Conservation (phyloP, 2,797 vertebrate genomes). For the Furcifer pardalis region DNA sequence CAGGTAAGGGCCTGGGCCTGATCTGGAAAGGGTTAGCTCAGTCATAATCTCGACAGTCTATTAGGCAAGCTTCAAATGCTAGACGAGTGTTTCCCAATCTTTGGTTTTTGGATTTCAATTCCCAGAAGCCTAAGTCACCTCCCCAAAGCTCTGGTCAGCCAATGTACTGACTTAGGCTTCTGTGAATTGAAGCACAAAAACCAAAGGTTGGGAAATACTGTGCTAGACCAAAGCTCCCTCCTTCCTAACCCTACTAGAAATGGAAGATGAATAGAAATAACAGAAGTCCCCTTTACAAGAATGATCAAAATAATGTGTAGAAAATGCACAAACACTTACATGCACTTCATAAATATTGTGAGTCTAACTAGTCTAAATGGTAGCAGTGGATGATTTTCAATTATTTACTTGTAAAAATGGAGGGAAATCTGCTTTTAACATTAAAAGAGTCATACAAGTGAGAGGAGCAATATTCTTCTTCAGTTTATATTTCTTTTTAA, state of each 20-base stretch:
- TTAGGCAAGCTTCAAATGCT: not conserved
- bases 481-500: too few species aligned
- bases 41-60: not conserved
- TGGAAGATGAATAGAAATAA: not conserved
- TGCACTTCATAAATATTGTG: not conserved
- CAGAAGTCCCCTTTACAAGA: not conserved
- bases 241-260: not conserved
- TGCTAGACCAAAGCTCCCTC: not conserved
- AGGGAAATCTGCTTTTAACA: not conserved
- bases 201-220: too few species aligned
- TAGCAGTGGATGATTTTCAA: not conserved
- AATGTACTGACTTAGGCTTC: too few species aligned
- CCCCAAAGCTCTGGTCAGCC: too few species aligned
- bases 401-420: not conserved
- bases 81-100: too few species aligned
- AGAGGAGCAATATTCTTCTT: not conserved
- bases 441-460: not conserved
- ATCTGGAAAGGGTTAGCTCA: not conserved
- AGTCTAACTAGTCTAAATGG: not conserved
- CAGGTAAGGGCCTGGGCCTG: not conserved
- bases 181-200: too few species aligned
- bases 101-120: too few species aligned
- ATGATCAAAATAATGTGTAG: not conserved
- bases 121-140: too few species aligned
- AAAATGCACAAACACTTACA: not conserved